Conservation (phyloP, 2,888 invertebrate genomes). For the Norana najaformis region DNA sequence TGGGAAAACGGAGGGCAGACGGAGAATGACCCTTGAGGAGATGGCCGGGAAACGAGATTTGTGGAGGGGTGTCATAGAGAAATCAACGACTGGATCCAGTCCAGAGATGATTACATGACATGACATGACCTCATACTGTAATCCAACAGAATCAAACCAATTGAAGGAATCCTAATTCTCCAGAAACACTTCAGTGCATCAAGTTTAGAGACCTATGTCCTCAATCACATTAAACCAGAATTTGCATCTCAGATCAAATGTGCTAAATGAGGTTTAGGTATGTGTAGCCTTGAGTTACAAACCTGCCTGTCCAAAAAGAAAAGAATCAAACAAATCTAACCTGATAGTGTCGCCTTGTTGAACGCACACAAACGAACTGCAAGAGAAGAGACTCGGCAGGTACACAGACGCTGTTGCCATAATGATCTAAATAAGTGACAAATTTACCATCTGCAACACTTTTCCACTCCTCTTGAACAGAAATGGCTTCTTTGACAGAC, state of each 20-base stretch:
- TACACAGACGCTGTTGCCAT: conserved; percentile 55
- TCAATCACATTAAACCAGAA: background rate
- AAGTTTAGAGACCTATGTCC: background rate
- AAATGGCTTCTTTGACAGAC: background rate
- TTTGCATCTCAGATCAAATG: background rate
- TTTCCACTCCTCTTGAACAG: background rate
- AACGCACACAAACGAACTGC: conserved; percentile 45
- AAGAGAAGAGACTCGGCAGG: conserved; percentile 57
- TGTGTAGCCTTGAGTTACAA: background rate
- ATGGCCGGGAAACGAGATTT: no score
- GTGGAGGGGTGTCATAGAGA: no score
- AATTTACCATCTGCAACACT: background rate
- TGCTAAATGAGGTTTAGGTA: background rate
- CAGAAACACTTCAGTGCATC: background rate
- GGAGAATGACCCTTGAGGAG: no score
- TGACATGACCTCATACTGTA: no score
- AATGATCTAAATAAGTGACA: conserved; percentile 49
- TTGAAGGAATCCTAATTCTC: background rate
- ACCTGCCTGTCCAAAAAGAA: background rate
- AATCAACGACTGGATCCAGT: no score
- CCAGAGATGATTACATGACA: no score
- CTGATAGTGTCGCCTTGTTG: background rate
- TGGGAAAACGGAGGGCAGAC: no score
- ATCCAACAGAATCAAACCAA: background rate
- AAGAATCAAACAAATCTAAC: background rate